These are phyloP conservation scores for Anagyrus pseudococci DNA, from an alignment of 2,888 invertebrate genomes.

Conservation along the genomic window DNA sequence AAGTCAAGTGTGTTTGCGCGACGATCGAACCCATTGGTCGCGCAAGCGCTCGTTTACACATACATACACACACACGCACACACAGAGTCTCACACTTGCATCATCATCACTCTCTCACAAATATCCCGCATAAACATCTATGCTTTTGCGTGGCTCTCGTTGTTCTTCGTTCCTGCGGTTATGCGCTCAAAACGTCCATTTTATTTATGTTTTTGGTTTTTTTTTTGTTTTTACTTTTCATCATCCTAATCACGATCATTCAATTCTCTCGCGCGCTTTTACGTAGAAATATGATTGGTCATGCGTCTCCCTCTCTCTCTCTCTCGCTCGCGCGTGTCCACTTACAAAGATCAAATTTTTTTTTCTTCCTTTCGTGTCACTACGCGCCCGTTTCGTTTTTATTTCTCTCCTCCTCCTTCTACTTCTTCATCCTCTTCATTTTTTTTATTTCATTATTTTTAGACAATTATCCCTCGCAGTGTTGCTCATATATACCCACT, in stretches of 20 bases:
- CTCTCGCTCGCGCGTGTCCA: no score
- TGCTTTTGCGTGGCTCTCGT: conserved; percentile 21
- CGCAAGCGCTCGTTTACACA: no score
- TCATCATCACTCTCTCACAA: conserved; percentile 1
- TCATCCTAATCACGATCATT: not conserved
- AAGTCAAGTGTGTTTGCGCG: no score
- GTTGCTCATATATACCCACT: no score
- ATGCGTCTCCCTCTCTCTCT: no score
- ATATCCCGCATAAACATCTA: conserved; percentile 1
- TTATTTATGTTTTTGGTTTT: conserved; percentile 2
- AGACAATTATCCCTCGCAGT: no score
- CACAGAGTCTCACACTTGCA: no score
- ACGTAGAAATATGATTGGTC: conserved; percentile 31
- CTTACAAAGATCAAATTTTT: not conserved
- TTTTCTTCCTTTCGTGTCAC: not conserved
- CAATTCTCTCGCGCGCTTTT: not conserved
- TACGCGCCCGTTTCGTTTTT: conserved; percentile 10
- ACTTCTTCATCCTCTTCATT: conserved; percentile 19
- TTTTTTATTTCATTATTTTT: not conserved
- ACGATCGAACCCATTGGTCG: no score
- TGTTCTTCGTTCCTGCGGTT: conserved; percentile 15
- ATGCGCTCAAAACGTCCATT: no score
- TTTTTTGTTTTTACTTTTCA: conserved; percentile 6
- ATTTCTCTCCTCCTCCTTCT: not conserved
- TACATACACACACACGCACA: conserved; percentile 1